These are phyloP conservation scores for Protonemura montana DNA, from an alignment of 2,888 invertebrate genomes.

Conservation along the genomic window DNA sequence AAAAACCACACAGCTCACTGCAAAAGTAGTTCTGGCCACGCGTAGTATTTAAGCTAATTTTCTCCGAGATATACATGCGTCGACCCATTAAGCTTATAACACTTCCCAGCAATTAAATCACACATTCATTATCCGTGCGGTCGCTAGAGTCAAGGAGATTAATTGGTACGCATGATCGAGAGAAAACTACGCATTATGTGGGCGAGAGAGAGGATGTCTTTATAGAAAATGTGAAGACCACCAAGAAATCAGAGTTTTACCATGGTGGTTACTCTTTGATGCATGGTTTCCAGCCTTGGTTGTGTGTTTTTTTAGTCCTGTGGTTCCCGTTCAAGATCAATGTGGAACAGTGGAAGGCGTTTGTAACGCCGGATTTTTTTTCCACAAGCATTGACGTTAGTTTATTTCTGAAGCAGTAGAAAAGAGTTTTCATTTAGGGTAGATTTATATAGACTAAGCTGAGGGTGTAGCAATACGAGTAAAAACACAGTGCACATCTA, in stretches of 20 bases:
- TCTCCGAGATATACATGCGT: no score
- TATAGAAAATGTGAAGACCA: neutral
- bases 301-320: neutral
- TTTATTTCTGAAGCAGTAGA: neutral
- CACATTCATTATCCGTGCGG: neutral
- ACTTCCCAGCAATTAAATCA: neutral
- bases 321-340: neutral
- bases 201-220: neutral
- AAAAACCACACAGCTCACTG: no score
- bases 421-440: neutral
- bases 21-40: no score
- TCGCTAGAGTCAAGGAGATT: neutral
- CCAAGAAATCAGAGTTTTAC: neutral
- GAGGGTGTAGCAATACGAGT: no score
- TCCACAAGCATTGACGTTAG: neutral
- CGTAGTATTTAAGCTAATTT: no score
- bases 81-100: neutral
- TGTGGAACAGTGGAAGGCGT: neutral
- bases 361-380: neutral
- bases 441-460: no score
- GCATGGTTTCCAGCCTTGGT: neutral
- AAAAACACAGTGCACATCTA: neutral
- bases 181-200: constrained; percentile 7
- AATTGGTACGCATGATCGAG: neutral
- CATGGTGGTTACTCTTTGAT: neutral